phyloP scores from a whole-genome alignment of 2,888 invertebrate genomes.

The Stegana nigrithorax region DNA sequence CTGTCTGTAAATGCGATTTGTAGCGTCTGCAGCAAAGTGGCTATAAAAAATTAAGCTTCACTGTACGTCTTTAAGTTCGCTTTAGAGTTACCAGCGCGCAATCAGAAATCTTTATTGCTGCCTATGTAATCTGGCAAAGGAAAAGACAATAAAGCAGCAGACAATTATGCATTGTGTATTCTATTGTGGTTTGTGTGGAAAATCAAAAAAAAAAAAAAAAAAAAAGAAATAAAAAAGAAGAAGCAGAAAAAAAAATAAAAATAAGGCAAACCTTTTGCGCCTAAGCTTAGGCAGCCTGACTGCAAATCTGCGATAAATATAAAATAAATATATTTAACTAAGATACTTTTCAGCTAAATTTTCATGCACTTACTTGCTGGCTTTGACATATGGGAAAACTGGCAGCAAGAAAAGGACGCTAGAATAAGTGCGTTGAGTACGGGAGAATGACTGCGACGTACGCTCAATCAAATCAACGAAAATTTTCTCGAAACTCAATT shows the following conservation, averaged over 20 bases:
- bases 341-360: too few species aligned
- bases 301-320: not conserved
- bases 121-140: not conserved
- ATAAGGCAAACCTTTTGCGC: not conserved
- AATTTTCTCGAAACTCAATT: conserved; percentile 57
- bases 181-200: too few species aligned
- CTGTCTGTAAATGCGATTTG: not conserved
- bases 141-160: not conserved
- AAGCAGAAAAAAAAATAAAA: too few species aligned
- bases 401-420: too few species aligned
- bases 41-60: conserved; percentile 1
- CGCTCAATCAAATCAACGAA: conserved; percentile 57
- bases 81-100: not conserved
- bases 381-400: not conserved
- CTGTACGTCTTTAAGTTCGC: not conserved
- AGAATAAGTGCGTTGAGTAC: too few species aligned
- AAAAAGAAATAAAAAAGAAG: too few species aligned
- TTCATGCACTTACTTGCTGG: not conserved
- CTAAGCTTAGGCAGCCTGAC: not conserved
- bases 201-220: too few species aligned
- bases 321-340: not conserved
- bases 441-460: too few species aligned
- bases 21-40: not conserved
- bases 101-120: not conserved
- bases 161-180: not conserved